phyloP scores from a whole-genome alignment of 2,113 vertebrate species.

The Rafetus swinhoei region DNA sequence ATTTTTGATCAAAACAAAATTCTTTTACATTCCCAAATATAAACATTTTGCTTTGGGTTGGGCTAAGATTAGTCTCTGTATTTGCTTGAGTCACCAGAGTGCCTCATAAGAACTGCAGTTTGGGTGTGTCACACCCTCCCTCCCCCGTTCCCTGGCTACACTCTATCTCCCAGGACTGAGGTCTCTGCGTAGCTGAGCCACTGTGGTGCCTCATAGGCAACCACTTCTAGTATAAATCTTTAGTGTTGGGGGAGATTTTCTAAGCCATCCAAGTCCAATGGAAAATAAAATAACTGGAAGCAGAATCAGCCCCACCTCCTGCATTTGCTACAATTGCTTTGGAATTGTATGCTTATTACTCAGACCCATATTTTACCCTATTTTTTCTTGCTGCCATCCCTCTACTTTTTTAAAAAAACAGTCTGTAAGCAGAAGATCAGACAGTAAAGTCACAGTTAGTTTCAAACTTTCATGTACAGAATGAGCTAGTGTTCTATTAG shows the following conservation, averaged over 20 bases:
- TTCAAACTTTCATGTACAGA: not conserved
- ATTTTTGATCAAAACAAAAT: not conserved
- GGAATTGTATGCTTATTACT: not conserved
- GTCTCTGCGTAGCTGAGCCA: not conserved
- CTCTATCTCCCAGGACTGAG: not conserved
- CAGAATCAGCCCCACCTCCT: not conserved
- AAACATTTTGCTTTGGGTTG: not conserved
- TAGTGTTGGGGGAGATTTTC: not conserved
- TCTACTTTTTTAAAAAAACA: not conserved
- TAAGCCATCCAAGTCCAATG: not conserved
- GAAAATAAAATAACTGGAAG: not conserved
- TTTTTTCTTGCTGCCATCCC: not conserved
- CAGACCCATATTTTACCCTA: slow-evolving; percentile 2
- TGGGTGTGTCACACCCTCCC: not conserved
- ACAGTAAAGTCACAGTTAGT: not conserved
- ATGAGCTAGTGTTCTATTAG: not conserved
- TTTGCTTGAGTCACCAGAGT: not conserved
- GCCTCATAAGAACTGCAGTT: not conserved
- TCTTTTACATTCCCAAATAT: not conserved
- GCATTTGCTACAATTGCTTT: not conserved
- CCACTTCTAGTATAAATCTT: rapidly evolving
- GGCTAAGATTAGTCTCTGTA: not conserved
- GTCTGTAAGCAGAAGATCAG: not conserved
- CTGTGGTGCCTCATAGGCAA: not conserved
- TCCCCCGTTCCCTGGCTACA: not conserved